These are phyloP conservation scores for Wasmannia auropunctata DNA, from an alignment of 1,140 invertebrate species.

Conservation along the genomic window DNA sequence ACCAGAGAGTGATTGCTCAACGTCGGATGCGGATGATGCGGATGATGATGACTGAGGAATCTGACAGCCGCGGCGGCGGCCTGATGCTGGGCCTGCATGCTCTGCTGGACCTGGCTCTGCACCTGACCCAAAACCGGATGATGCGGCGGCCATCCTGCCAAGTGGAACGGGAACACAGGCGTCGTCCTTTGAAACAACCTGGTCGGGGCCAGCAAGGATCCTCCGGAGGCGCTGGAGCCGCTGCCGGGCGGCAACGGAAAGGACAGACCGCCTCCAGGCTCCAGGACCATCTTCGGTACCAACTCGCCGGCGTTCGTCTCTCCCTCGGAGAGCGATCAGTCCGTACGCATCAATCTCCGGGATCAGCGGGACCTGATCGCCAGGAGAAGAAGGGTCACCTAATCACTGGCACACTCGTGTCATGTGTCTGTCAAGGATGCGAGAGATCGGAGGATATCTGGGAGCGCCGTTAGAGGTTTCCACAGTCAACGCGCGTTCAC, in stretches of 20 bases:
- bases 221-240: constrained; percentile 78
- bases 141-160: constrained; percentile 83
- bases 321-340: constrained; percentile 66
- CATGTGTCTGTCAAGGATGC: neutral
- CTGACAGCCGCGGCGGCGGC: constrained; percentile 81
- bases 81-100: constrained; percentile 82
- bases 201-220: constrained; percentile 80
- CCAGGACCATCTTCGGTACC: constrained; percentile 85
- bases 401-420: constrained; percentile 6
- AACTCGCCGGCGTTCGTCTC: constrained; percentile 74
- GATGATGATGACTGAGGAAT: constrained; percentile 82
- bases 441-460: neutral
- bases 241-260: constrained; percentile 84
- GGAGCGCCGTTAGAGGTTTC: neutral
- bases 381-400: neutral
- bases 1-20: constrained; percentile 82
- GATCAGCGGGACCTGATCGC: constrained; percentile 12
- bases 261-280: constrained; percentile 84
- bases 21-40: constrained; percentile 82
- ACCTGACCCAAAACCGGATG: constrained; percentile 83
- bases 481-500: neutral
- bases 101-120: constrained; percentile 82
- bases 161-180: constrained; percentile 83
- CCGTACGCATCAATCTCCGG: constrained; percentile 57
- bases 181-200: constrained; percentile 83